Base-by-base conservation (phyloP, 30 jellyfish, hydroid and myxozoan genomes). In the Cassiopea xamachana region DNA sequence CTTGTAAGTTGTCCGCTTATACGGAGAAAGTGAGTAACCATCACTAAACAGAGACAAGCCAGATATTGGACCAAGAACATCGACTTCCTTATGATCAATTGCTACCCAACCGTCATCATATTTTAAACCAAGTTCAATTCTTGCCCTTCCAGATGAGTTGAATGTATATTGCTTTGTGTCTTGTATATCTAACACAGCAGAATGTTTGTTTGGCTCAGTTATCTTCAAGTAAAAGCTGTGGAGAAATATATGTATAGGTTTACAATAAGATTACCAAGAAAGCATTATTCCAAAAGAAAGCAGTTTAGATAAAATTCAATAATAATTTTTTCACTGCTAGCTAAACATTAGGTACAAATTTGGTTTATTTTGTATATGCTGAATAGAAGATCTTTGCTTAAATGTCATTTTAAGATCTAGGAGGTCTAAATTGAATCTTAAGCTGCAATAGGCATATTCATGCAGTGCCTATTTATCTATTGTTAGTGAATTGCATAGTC, bases 41-140 rank as follows among this genome's bases (percentile, higher is more conserved):
- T 82, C 90, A 46, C 67, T 48, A 7, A 45, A 27, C 83, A 82
- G 48, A 39, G 69, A 2, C 16, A 82, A 50, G 55, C 90, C 90
- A 12, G 50, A 10, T 3, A 82, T 67, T 2, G 90, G 90, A 46
- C 90, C 90, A 60, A 51, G 83, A 16, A 82, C 82, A 19, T 39
- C 73, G 27, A 82, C 48, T 1, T 82, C 82, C 39, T 18, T 51
- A 16, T n/a, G 73, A 82, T 82, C 90, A n/a, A 82, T 73, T 67
- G 90, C 46, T n/a, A 82, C 8, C 90, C 90, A 82, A 6, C 90
- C 90, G 46, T 68, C 48, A 43, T 7, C 6, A 76, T 82, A 60
- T 50, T 82, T 64, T 48, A 82, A 82, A 5, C 90, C 90, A n/a
- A 82, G 77, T 7, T 62, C 83, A 18, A 82, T 48, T 48, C 82